These are phyloP conservation scores for Brenthis hecate DNA, from an alignment of 2,888 invertebrate species.

Conservation along the genomic window DNA sequence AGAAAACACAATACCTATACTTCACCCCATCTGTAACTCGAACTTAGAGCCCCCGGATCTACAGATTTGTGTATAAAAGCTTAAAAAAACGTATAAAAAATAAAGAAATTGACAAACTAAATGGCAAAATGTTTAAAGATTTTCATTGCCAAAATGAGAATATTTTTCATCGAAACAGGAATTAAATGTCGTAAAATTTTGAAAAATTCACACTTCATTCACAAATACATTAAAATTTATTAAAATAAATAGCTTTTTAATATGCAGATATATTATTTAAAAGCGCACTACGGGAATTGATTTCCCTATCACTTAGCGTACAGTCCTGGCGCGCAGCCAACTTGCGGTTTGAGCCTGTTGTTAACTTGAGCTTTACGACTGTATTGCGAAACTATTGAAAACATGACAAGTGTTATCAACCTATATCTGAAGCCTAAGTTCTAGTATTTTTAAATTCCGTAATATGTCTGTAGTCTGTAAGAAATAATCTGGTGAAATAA, in stretches of 20 bases:
- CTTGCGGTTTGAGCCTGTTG: not conserved
- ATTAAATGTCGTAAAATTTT: not conserved
- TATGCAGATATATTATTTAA: not conserved
- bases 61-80: too few relatives aligned
- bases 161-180: too few relatives aligned
- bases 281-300: conserved; percentile 32
- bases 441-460: too few relatives aligned
- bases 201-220: not conserved
- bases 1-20: too few relatives aligned
- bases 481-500: too few relatives aligned
- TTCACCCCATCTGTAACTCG: too few relatives aligned
- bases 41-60: too few relatives aligned
- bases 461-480: too few relatives aligned
- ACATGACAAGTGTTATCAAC: not conserved
- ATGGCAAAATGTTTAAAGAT: too few relatives aligned
- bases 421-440: not conserved
- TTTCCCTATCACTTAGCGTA: conserved; percentile 12
- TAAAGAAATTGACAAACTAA: too few relatives aligned
- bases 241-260: not conserved
- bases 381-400: not conserved
- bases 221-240: not conserved
- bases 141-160: too few relatives aligned
- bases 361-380: not conserved
- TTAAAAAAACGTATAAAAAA: too few relatives aligned
- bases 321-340: conserved; percentile 1